phyloP scores from a whole-genome alignment of 30 jellyfish, hydroid and myxozoan species.

The Aurelia sp. region DNA sequence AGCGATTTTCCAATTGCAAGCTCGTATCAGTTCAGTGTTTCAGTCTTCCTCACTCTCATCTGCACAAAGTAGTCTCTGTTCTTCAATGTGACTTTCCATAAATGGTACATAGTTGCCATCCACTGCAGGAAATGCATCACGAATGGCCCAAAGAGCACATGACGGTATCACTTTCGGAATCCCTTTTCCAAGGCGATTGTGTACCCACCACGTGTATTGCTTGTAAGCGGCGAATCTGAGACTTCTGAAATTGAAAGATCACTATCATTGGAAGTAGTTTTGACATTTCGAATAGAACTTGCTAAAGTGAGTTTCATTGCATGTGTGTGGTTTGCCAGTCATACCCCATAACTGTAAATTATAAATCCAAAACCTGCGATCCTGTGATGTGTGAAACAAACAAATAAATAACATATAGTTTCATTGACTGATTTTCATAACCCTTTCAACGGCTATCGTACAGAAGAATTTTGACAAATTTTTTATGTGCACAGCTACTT shows the following conservation, averaged over 20 bases:
- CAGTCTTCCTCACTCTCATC: slow-evolving; percentile 15
- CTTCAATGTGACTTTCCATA: slow-evolving; percentile 30
- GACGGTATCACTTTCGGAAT: slow-evolving; percentile 68
- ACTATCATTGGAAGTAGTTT: too few species aligned
- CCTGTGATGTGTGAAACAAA: background rate
- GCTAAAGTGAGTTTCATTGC: too few species aligned
- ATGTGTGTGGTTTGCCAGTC: slow-evolving; percentile 27
- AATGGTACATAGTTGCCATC: slow-evolving; percentile 22
- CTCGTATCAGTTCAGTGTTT: too few species aligned
- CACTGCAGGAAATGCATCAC: slow-evolving; percentile 28
- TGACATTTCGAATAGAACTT: too few species aligned
- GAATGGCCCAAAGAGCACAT: slow-evolving; percentile 52
- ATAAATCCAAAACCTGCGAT: background rate
- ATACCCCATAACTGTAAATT: background rate
- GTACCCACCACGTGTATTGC: slow-evolving; percentile 75
- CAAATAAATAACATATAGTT: background rate
- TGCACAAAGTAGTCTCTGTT: slow-evolving; percentile 11
- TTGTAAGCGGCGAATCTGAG: slow-evolving; percentile 62
- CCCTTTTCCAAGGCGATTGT: slow-evolving; percentile 49
- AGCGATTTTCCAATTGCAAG: too few species aligned
- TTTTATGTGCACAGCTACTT: too few species aligned
- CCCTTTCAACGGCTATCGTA: background rate
- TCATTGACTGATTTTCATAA: background rate
- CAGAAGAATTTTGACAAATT: too few species aligned
- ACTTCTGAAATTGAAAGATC: too few species aligned